Base-by-base conservation (phyloP, 2,797 vertebrate species). In the Leptodactylus fallax region DNA sequence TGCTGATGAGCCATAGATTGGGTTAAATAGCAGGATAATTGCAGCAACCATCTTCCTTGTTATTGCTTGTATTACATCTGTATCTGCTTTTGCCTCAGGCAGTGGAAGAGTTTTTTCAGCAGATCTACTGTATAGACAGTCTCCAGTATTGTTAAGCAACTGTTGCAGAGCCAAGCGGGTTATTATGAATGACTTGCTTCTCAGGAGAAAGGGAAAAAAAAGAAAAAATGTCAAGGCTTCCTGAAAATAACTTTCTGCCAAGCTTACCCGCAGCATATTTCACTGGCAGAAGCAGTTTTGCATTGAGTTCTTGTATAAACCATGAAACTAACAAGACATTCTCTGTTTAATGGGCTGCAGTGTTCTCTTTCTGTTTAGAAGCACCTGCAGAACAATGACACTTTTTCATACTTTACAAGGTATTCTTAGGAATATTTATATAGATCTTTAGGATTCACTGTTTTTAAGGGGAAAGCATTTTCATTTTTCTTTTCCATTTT, bases 21-120 rank as follows among this genome's bases (percentile, higher is more conserved):
- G 94, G 94, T 96, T 97, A 97, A 98, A 97, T 96, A 96, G 95
- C 92, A 79, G 93, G 91, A 90, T 98, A 97, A 98, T 99, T 97
- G 96, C 90, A 93, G 91, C 93, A 94, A 92, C 92, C 92, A 93
- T 92, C 91, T 87, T 93, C 92, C 92, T 91, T 90, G 94, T 96
- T 95, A 94, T 94, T 95, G 96, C 96, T 95, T 96, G 96, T 97
- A 97, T 93, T 95, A 96, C 97, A 96, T 95, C 94, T 94, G 95
- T 95, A 96, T 96, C 96, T 96, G 94, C 95, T 94, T 91, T 91
- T 93, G 96, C 97, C 97, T 92, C 94, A 93, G 97, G 97, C 96
- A 93, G 90, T 94, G 92, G 82, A 93, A 94, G 23, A 92, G 36
- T 87, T 76, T 65, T 74, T 25, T 25, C 60, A 47, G 9, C 92